Evolutionary conservation across 2,888 invertebrate species (phyloP), one percentile per base, ranked within the genome.

Genomic region (Proisotoma minuta): DNA sequence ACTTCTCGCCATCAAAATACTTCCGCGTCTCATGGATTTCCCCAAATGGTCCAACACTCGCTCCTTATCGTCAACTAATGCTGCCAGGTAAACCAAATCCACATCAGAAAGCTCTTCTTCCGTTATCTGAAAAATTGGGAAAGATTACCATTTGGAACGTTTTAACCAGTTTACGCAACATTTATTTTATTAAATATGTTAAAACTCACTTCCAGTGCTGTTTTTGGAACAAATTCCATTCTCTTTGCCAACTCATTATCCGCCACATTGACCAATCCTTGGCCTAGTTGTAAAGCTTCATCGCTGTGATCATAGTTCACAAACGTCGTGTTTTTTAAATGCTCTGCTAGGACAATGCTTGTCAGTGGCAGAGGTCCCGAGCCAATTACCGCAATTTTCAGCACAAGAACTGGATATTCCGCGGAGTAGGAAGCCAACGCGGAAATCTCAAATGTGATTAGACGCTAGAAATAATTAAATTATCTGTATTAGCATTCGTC

Each of bases 331-430:
- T 50, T 3, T 3, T 8, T 3, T 8, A 50, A 26, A 50, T 50
- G 50, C 26, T 22, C 22, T 22, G 5, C 5, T 3, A 50, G 5
- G 3, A 24, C 24, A 4, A 50, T 50, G 5, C 22, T 22, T 23
- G 50, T 50, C 20, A 50, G 50, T 22, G 50, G 50, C 5, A 50
- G 23, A n/a, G 50, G 50, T 50, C 50, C 50, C 5, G 50, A 22
- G 3, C 50, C 50, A 5, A 50, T n/a, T 4, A 50, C 22, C 5
- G 23, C 50, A 3, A 50, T n/a, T 50, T 50, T n/a, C n/a, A n/a
- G n/a, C n/a, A n/a, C n/a, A n/a, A n/a, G n/a, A n/a, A n/a, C n/a
- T n/a, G n/a, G n/a, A n/a, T n/a, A n/a, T n/a, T n/a, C n/a, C n/a
- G n/a, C n/a, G n/a, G n/a, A n/a, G n/a, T n/a, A n/a, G n/a, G n/a